Evolutionary conservation across 2,888 invertebrate genomes (phyloP).

Genomic region (Protonemura montana): DNA sequence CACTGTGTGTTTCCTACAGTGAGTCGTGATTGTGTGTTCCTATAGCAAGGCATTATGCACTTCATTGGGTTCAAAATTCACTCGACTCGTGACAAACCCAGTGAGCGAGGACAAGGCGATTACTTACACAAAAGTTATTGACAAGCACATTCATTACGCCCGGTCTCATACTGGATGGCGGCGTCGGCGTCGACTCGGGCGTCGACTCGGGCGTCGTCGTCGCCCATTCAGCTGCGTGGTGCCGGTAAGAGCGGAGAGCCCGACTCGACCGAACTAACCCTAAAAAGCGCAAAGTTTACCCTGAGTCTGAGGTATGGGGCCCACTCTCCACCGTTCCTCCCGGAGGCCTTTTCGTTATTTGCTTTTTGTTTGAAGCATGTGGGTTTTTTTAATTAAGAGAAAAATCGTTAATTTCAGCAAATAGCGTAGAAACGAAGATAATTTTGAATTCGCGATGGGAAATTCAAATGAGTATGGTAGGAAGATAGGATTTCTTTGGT

Average conservation of each 20-base stretch:
- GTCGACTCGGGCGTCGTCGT: not conserved
- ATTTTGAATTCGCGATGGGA: not conserved
- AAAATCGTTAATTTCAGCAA: not conserved
- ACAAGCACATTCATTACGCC: conserved; percentile 4
- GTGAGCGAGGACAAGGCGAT: not conserved
- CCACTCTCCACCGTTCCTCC: not conserved
- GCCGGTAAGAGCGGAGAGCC: not conserved
- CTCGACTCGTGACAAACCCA: not conserved
- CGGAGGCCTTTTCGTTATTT: not conserved
- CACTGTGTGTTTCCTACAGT: not conserved
- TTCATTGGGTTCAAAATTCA: not conserved
- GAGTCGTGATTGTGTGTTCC: not conserved
- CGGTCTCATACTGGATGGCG: not conserved
- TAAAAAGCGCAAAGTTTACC: not conserved
- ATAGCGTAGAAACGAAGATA: not conserved
- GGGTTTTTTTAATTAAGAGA: not conserved
- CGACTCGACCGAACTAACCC: not conserved
- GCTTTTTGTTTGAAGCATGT: conserved; percentile 7
- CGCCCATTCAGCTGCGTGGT: not conserved
- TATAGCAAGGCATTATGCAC: not conserved
- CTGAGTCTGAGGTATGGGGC: not conserved
- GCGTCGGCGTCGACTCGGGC: not conserved
- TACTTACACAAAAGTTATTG: conserved; percentile 12
- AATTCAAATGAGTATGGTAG: too few species aligned
- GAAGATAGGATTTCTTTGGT: too few species aligned